Base-by-base conservation (phyloP, 2,113 vertebrate genomes). In the Albula goreensis region DNA sequence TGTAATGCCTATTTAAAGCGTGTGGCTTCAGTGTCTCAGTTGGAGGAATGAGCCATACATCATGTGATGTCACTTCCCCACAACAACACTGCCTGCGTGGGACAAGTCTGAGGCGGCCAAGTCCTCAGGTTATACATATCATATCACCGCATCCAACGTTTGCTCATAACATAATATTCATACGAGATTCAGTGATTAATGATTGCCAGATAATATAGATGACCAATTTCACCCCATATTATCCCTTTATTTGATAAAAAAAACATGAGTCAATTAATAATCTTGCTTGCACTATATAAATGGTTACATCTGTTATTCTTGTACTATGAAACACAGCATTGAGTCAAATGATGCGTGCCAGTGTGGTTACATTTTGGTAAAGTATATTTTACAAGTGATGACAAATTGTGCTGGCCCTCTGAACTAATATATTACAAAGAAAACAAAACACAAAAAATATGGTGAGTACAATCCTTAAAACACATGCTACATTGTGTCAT, bases 1-100 rank as follows among this genome's bases (percentile, higher is more conserved):
- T 81, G 79, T 88, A 4, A 89, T 83, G 5, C 81, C 85, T 87
- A 91, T 89, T 86, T 89, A 79, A 82, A 86, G 84, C 41, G 1
- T 52, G 66, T 48, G 19, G 56, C 66, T 84, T 50, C 78, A 50
- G 48, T 52, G 31, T 52, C 66, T 31, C 15, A 50, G 53, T 53
- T 78, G 53, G 74, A 83, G 57, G 13, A 48, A 48, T 78, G 52
- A 86, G 31, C 66, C 49, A 56, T 74, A 74, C n/a, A 74, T 78
- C 70, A 25, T 51, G 70, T 88, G 80, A 89, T 81, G 74, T 84
- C 70, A 87, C 74, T 82, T 49, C 56, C 80, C 84, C 83, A 74
- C 4, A 52, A 52, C 83, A 77, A 25, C 77, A 41, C 50, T 52
- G 50, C 12, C 25, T 84, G 17, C 41, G 60, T 25, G 56, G 2